Percentiles rank a stretch among this genome's conserved stretches.
phyloP scores from a whole-genome alignment of 2,113 vertebrate species.

The Cinclus cinclus region DNA sequence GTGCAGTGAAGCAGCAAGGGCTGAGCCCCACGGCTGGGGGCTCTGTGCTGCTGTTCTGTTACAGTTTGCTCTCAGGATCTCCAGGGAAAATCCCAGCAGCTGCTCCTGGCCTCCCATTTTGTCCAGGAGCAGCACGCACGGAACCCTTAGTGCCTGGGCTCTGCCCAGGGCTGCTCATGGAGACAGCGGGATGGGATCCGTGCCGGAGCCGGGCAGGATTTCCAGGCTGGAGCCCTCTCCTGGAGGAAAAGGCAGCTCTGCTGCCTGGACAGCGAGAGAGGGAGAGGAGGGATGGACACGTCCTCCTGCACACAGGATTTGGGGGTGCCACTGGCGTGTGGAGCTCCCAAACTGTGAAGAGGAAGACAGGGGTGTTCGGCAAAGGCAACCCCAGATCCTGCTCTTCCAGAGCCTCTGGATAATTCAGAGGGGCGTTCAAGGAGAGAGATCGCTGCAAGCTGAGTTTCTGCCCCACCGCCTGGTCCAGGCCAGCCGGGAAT shows the following conservation, averaged over 20 bases:
- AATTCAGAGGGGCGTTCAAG: too few relatives aligned
- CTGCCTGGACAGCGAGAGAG: not conserved
- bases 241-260: conserved; percentile 39
- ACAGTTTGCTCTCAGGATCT: accelerated
- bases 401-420: not conserved
- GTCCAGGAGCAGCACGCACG: not conserved
- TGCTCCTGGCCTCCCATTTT: not conserved
- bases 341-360: not conserved
- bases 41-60: not conserved
- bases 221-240: conserved; percentile 46
- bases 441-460: accelerated
- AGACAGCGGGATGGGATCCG: not conserved
- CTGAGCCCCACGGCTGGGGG: not conserved
- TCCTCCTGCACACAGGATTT: not conserved
- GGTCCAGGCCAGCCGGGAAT: not conserved
- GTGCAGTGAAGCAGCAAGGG: not conserved
- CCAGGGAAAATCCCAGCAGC: not conserved
- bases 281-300: not conserved
- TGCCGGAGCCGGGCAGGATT: not conserved
- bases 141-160: not conserved
- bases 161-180: not conserved
- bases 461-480: not conserved
- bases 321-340: not conserved
- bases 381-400: not conserved
- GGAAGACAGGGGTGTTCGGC: not conserved